Evolutionary conservation across 2,888 invertebrate genomes (phyloP).

Genomic region (Drosophila birchii): DNA sequence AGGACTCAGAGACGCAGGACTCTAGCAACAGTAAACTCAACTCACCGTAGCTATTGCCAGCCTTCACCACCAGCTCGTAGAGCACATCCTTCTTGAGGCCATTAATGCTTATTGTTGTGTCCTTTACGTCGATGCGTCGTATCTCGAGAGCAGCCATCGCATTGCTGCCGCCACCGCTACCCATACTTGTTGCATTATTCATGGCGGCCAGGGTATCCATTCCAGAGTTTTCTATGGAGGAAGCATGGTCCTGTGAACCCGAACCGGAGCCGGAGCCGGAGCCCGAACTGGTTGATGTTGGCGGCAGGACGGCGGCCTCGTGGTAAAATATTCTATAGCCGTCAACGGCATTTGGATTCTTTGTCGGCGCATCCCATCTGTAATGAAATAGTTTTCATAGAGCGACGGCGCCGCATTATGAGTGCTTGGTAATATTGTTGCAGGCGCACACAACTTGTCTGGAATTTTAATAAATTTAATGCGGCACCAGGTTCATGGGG

Average conservation of each 20-base stretch:
- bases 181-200: conserved; percentile 82
- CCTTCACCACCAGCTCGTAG: conserved; percentile 93
- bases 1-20: neutral
- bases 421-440: conserved; percentile 76
- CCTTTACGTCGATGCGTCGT: conserved; percentile 90
- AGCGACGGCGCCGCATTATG: conserved; percentile 72
- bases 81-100: conserved; percentile 89
- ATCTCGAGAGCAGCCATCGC: conserved; percentile 85
- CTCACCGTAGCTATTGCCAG: conserved; percentile 90
- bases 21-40: conserved; percentile 59
- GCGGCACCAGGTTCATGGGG: conserved; percentile 37
- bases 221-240: conserved; percentile 55
- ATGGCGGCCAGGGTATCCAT: conserved; percentile 63
- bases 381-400: conserved; percentile 76
- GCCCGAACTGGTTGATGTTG: conserved; percentile 50
- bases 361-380: conserved; percentile 92
- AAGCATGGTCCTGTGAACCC: conserved; percentile 10
- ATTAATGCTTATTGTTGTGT: conserved; percentile 89
- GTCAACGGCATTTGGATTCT: conserved; percentile 93
- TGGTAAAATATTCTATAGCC: conserved; percentile 94
- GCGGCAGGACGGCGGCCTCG: conserved; percentile 86
- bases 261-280: conserved; percentile 43
- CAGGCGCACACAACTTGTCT: conserved; percentile 75
- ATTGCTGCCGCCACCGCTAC: conserved; percentile 45
- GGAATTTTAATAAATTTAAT: conserved; percentile 80